phyloP scores from a whole-genome alignment of 2,888 invertebrate genomes.

The Caenorhabditis parvicauda region DNA sequence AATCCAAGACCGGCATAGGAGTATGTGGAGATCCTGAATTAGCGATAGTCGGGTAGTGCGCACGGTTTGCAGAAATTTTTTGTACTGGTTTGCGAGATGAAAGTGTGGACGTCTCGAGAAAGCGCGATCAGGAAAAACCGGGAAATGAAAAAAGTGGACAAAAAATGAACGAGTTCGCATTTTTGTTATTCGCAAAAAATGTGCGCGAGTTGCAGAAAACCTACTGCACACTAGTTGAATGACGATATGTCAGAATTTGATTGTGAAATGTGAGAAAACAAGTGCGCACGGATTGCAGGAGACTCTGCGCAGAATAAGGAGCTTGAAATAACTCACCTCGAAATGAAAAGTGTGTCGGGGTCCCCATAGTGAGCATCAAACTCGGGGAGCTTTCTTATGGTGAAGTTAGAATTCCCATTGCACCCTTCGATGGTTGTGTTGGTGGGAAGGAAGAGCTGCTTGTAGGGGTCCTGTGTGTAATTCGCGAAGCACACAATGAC shows the following conservation, averaged over 20 bases:
- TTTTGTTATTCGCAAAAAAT: no score
- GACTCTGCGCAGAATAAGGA: no score
- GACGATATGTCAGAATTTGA: background rate
- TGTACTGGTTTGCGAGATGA: no score
- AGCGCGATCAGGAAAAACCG: no score
- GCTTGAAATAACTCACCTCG: constrained; percentile 13
- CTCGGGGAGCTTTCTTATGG: constrained; percentile 17
- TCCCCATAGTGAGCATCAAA: constrained; percentile 47
- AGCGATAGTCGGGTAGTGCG: no score
- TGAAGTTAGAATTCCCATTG: constrained; percentile 27
- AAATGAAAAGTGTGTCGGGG: constrained; percentile 33
- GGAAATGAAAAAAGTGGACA: no score
- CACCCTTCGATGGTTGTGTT: constrained; percentile 30
- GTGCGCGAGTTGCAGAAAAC: no score
- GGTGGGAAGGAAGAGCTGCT: constrained; percentile 39
- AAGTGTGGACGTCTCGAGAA: no score
- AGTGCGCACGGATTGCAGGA: no score
- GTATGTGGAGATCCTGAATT: constrained; percentile 48
- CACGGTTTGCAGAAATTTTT: no score
- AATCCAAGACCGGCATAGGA: constrained; percentile 49
- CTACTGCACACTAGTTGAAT: no score
- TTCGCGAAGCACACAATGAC: constrained; percentile 38
- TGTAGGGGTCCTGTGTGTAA: constrained; percentile 42
- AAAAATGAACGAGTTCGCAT: no score
- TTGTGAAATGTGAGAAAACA: background rate